Conservation (phyloP, 2,113 vertebrate species). For the Tragulus kanchil region DNA sequence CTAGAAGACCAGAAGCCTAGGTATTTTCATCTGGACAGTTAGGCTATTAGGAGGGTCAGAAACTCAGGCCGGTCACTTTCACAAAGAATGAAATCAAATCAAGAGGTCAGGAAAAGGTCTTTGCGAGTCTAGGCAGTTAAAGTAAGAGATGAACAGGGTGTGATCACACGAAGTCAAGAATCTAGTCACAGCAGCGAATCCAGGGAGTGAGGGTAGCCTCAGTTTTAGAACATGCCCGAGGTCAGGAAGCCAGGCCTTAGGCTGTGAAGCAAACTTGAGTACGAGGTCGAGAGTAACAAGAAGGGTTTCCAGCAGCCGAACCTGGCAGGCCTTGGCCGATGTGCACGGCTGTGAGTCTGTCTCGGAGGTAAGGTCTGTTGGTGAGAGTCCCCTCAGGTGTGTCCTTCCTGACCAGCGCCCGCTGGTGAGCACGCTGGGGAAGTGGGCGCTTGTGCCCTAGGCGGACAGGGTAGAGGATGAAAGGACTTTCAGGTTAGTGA, state of each 20-base stretch:
- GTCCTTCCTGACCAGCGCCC: background rate
- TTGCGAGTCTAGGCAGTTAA: slow-evolving; percentile 1
- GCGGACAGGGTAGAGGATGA: background rate
- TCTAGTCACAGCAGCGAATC: background rate
- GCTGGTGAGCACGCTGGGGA: background rate
- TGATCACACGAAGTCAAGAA: background rate
- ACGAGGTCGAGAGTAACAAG: background rate
- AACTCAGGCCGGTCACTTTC: slow-evolving; percentile 16
- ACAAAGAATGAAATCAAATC: slow-evolving; percentile 42
- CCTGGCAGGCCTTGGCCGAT: too few species aligned
- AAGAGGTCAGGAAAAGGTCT: background rate
- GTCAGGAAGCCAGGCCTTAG: background rate
- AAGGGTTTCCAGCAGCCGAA: background rate
- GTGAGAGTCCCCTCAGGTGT: background rate
- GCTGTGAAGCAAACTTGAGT: background rate
- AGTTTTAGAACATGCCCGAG: background rate
- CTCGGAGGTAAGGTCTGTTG: background rate
- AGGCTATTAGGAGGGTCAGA: background rate
- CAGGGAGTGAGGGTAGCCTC: background rate
- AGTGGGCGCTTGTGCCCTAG: background rate
- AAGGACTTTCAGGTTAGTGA: background rate
- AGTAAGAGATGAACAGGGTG: background rate
- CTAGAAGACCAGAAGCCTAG: background rate
- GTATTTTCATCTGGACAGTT: background rate
- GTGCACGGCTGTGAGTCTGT: background rate